Evolutionary conservation across 2,113 vertebrate genomes (phyloP), one percentile per base, ranked within the genome.

Genomic region (Cyprinodon brontotheroides): DNA sequence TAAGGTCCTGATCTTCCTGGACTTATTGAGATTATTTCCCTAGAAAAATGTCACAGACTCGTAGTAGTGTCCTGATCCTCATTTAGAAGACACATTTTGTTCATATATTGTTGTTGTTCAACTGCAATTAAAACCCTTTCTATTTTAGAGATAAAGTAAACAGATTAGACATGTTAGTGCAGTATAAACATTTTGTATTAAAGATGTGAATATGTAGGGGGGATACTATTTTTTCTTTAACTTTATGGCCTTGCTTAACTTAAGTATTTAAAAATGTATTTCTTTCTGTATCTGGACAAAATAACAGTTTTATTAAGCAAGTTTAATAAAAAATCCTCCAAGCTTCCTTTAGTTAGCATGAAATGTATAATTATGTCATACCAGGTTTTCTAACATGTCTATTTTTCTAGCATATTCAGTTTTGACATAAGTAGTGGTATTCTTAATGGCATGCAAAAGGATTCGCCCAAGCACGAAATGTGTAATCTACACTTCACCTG

Each of bases 401-500:
- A 62, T 81, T 82, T 72, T 73, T 79, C 80, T 66, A 57, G n/a
- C 50, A n/a, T 83, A 13, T 75, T 10, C 74, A 6, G 17, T 88
- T 87, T 83, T 92, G 89, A 86, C 89, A 83, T 64, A 65, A 29
- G 69, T 78, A 9, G 84, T 81, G 78, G 67, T 84, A 83, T 81
- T 84, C 79, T 81, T 87, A 75, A 88, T 81, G 77, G 38, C 74
- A 47, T 77, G 89, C 86, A 67, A 93, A 94, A 92, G 92, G 81
- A 84, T 77, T 70, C 70, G 85, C 84, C 83, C 93, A 94, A 87
- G 89, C 92, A 89, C 68, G 87, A 86, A 90, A 86, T 82, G 85
- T 90, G 82, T 94, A 92, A 93, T 92, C 87, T 92, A 63, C 84
- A 84, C 82, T 81, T 84, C 87, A 73, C 79, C 78, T 89, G 83